These are phyloP conservation scores for Hyposmocoma kahamanoa DNA, from an alignment of 1,140 invertebrate genomes.

Conservation along the genomic window DNA sequence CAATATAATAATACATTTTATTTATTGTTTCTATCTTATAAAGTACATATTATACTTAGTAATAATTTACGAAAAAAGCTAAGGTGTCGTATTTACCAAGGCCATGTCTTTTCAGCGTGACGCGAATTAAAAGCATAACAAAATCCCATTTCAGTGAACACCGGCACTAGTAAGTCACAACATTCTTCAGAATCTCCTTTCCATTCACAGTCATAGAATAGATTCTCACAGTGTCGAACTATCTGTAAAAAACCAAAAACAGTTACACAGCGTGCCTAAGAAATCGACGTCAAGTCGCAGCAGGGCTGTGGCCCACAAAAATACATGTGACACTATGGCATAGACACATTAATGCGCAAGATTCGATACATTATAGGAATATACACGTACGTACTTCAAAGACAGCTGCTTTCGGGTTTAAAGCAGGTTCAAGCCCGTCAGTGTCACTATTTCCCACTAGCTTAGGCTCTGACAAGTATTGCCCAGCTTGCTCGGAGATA, in stretches of 20 bases:
- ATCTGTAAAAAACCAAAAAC: conserved; percentile 55
- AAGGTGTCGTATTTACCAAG: conserved; percentile 64
- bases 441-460: conserved; percentile 24
- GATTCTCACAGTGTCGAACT: conserved; percentile 72
- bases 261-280: too few species aligned
- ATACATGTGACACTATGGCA: too few species aligned
- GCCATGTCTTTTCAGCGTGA: conserved; percentile 69
- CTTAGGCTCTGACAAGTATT: conserved; percentile 34
- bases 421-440: conserved; percentile 20
- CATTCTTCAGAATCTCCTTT: conserved; percentile 77
- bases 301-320: too few species aligned
- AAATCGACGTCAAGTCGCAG: too few species aligned
- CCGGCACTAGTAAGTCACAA: conserved; percentile 75
- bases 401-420: conserved; percentile 53
- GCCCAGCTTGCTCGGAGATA: conserved; percentile 35
- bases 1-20: too few species aligned
- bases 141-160: conserved; percentile 82
- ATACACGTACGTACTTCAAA: conserved; percentile 58
- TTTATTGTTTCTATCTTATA: too few species aligned
- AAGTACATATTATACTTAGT: conserved; percentile 4
- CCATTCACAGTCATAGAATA: conserved; percentile 76
- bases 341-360: too few species aligned
- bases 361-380: too few species aligned
- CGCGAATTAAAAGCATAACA: conserved; percentile 81
- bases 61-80: neutral